A percentile compares a stretch with the other conserved stretches of the same genome.
Conservation (phyloP, 92 coral and sea anemone species). For the Phymanthus crucifer region DNA sequence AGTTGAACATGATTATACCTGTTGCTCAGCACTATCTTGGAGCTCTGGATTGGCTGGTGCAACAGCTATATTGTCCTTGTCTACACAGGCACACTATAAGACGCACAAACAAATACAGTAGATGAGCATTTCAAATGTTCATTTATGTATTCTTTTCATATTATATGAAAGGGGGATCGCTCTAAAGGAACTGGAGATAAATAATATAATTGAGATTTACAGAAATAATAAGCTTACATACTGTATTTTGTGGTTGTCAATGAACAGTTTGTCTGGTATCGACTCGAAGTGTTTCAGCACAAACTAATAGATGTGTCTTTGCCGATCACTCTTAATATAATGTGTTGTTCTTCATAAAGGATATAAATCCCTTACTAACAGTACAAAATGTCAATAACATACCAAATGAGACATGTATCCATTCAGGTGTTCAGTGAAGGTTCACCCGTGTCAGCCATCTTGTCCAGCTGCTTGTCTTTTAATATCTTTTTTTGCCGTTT, state of each 20-base stretch:
- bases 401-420: slow-evolving; percentile 81
- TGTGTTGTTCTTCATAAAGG: neutral
- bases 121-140: no score
- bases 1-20: neutral
- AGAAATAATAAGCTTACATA: no score
- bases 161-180: no score
- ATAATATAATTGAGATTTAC: no score
- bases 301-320: neutral
- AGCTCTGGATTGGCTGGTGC: slow-evolving; percentile 32
- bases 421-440: slow-evolving; percentile 25
- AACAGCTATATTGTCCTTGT: slow-evolving; percentile 60
- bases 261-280: no score
- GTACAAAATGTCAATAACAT: neutral
- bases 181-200: no score
- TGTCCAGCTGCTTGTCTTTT: slow-evolving; percentile 3
- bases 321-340: neutral
- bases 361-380: neutral
- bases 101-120: slow-evolving; percentile 3
- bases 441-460: neutral
- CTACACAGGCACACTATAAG: slow-evolving; percentile 65
- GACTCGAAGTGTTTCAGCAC: no score
- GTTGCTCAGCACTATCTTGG: slow-evolving; percentile 29
- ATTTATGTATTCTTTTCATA: no score
- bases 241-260: no score
- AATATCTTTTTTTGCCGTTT: neutral